Percentiles rank a stretch among this genome's conserved stretches.
Evolutionary conservation across 37 sponge, comb jelly and placozoan genomes (phyloP).

Genomic region (Crambe crambe): DNA sequence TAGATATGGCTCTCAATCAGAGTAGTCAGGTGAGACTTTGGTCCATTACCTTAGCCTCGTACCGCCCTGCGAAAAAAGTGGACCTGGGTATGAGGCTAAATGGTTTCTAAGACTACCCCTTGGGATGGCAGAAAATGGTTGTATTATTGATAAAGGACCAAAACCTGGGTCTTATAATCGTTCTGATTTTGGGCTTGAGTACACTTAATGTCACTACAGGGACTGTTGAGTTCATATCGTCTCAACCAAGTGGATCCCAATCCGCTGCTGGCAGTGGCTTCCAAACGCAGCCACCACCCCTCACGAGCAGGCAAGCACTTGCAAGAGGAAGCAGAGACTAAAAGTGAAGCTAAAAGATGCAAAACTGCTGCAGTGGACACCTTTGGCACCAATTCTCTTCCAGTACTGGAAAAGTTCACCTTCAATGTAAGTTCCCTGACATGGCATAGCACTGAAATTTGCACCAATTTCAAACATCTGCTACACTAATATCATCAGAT

Average conservation of each 20-base stretch:
- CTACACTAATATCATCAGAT: background rate
- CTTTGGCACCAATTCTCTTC: slow-evolving; percentile 47
- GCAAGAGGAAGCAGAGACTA: background rate
- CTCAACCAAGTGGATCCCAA: slow-evolving; percentile 19
- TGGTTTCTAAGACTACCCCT: no score
- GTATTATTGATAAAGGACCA: background rate
- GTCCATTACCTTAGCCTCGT: no score
- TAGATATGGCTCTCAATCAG: slow-evolving; percentile 26
- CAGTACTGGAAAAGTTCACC: slow-evolving; percentile 36
- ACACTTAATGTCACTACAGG: no score
- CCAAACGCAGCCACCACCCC: background rate
- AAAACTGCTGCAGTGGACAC: slow-evolving; percentile 13
- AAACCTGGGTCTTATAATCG: no score
- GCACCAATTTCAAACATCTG: no score
- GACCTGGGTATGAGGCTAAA: no score
- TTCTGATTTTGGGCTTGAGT: no score
- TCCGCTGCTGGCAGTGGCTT: background rate
- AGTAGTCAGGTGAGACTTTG: slow-evolving; percentile 23
- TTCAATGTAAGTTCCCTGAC: slow-evolving; percentile 28
- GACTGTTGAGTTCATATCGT: slow-evolving; percentile 11
- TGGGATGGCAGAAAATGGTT: no score
- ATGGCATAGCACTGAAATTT: no score
- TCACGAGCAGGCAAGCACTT: background rate
- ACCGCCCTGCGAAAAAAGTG: no score
- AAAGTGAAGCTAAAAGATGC: background rate